Conservation (phyloP, 1,140 invertebrate genomes). For the Glossosoma conforme region DNA sequence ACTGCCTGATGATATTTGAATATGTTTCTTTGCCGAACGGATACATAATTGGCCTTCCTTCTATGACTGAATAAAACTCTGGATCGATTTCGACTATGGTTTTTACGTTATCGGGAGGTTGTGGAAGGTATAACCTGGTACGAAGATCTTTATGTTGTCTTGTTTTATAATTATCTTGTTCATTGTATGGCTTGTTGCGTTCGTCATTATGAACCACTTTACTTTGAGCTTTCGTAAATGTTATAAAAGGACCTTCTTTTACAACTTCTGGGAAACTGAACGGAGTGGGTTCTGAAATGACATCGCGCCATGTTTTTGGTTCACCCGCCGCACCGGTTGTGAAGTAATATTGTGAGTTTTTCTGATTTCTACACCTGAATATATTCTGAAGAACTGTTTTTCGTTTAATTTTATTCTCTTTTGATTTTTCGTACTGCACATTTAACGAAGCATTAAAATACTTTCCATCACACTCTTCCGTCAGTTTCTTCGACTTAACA, state of each 20-base stretch:
- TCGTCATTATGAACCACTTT: constrained; percentile 2
- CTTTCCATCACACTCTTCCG: not conserved
- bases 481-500: too few species aligned
- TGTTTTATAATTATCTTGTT: constrained; percentile 8
- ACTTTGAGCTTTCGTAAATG: constrained; percentile 1
- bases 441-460: constrained; percentile 14
- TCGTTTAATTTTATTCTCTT: constrained; percentile 7
- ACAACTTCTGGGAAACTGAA: constrained; percentile 7
- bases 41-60: constrained; percentile 50
- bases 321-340: constrained; percentile 9
- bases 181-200: constrained; percentile 4
- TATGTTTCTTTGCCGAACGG: constrained; percentile 51
- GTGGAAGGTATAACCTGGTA: constrained; percentile 36
- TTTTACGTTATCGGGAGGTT: constrained; percentile 36
- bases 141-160: constrained; percentile 37
- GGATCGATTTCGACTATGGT: constrained; percentile 57
- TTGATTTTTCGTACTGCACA: not conserved
- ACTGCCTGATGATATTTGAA: constrained; percentile 51
- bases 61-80: constrained; percentile 54
- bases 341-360: constrained; percentile 26
- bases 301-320: constrained; percentile 7
- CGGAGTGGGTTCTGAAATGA: constrained; percentile 9
- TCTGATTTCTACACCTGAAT: constrained; percentile 14
- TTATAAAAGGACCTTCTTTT: constrained; percentile 15
- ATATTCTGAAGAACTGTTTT: constrained; percentile 19